Evolutionary conservation across 2,113 vertebrate species (phyloP).

Genomic region (Mesitornis unicolor): DNA sequence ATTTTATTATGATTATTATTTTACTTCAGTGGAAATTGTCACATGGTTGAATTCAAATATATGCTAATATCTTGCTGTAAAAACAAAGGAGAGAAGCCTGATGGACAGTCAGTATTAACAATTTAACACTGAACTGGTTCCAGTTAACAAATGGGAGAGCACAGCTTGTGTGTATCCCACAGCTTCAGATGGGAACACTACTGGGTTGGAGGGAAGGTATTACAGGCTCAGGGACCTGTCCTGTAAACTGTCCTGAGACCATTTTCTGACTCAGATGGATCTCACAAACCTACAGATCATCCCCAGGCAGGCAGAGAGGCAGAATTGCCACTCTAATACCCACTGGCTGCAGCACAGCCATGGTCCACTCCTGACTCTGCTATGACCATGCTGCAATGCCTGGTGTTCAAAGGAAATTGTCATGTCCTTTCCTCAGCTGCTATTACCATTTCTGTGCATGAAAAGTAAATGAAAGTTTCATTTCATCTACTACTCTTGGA

Average conservation of each 20-base stretch:
- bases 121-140: not conserved
- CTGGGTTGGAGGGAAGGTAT: not conserved
- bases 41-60: not conserved
- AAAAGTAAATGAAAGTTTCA: slow-evolving; percentile 33
- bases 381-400: not conserved
- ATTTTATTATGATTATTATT: not conserved
- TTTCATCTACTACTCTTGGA: slow-evolving; percentile 5
- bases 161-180: not conserved
- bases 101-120: not conserved
- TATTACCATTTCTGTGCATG: slow-evolving; percentile 2
- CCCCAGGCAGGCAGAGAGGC: not conserved
- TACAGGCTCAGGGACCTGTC: not conserved
- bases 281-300: not conserved
- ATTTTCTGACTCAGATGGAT: not conserved
- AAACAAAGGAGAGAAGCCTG: not conserved
- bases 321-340: not conserved
- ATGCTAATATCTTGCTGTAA: not conserved
- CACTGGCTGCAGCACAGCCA: not conserved
- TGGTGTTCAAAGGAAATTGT: slow-evolving; percentile 25
- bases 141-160: not conserved
- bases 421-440: not conserved
- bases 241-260: not conserved
- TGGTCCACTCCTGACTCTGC: not conserved
- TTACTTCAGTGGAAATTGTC: not conserved
- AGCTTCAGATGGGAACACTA: not conserved